Evolutionary conservation across 2,888 invertebrate species (phyloP).

Genomic region (Chrysolina haemoptera): DNA sequence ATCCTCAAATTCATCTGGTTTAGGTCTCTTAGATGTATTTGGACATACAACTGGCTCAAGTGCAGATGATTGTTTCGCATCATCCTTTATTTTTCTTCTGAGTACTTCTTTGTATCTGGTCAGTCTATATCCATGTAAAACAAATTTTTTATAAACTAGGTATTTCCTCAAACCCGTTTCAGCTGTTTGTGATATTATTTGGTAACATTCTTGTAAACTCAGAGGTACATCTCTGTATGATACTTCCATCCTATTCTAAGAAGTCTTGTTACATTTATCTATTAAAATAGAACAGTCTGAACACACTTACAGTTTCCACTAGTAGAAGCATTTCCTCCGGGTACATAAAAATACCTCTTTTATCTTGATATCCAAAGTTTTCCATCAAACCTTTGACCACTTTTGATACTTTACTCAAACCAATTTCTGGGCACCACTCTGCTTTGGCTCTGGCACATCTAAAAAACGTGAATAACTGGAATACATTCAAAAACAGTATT

Average conservation of each 20-base stretch:
- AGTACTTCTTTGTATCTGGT: conserved; percentile 43
- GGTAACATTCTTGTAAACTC: conserved; percentile 79
- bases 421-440: conserved; percentile 58
- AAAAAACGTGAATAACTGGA: conserved; percentile 22
- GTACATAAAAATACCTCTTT: conserved; percentile 66
- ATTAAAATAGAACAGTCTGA: background rate
- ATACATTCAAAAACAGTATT: no score
- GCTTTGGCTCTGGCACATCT: conserved; percentile 62
- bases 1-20: conserved; percentile 20
- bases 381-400: conserved; percentile 56
- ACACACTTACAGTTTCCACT: conserved; percentile 75
- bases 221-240: conserved; percentile 73
- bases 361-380: conserved; percentile 63
- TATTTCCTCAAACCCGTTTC: conserved; percentile 56
- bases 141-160: conserved; percentile 60
- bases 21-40: conserved; percentile 9
- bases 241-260: conserved; percentile 76
- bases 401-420: conserved; percentile 59
- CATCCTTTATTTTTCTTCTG: conserved; percentile 29
- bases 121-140: conserved; percentile 59
- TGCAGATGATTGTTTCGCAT: background rate
- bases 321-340: conserved; percentile 80
- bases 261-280: background rate
- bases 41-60: conserved; percentile 20
- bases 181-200: conserved; percentile 68